Evolutionary conservation across 2,888 invertebrate genomes (phyloP).

Genomic region (Pyrgus malvae): DNA sequence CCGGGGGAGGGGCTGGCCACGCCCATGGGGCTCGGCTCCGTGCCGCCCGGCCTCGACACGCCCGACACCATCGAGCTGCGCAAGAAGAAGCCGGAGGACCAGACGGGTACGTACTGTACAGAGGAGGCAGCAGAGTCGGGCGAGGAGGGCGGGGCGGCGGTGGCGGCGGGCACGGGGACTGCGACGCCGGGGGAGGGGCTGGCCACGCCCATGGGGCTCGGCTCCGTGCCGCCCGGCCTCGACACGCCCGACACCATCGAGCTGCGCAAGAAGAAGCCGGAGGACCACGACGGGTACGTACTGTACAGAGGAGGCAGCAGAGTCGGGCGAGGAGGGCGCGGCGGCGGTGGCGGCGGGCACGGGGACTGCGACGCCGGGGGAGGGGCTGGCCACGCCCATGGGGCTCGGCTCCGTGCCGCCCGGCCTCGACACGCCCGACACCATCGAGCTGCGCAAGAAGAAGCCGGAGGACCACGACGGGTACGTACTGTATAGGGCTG

Average conservation of each 20-base stretch:
- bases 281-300: constrained; percentile 95
- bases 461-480: constrained; percentile 99
- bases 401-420: constrained; percentile 95
- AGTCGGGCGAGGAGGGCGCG: too few relatives aligned
- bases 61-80: constrained; percentile 99
- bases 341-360: too few relatives aligned
- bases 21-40: constrained; percentile 95
- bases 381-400: constrained; percentile 95
- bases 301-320: constrained; percentile 28
- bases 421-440: constrained; percentile 99
- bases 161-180: too few relatives aligned
- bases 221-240: constrained; percentile 95
- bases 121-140: too few relatives aligned
- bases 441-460: constrained; percentile 98
- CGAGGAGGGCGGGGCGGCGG: too few relatives aligned
- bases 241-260: constrained; percentile 99
- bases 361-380: constrained; percentile 42
- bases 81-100: constrained; percentile 98
- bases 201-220: constrained; percentile 96
- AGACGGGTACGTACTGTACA: constrained; percentile 88
- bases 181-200: constrained; percentile 81
- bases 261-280: constrained; percentile 97
- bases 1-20: constrained; percentile 87
- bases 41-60: constrained; percentile 98
- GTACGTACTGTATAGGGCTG: constrained; percentile 66